Percentiles rank a stretch among this genome's conserved stretches.
phyloP scores from a whole-genome alignment of 1,140 invertebrate species.

The Philopotamus ludificatus region DNA sequence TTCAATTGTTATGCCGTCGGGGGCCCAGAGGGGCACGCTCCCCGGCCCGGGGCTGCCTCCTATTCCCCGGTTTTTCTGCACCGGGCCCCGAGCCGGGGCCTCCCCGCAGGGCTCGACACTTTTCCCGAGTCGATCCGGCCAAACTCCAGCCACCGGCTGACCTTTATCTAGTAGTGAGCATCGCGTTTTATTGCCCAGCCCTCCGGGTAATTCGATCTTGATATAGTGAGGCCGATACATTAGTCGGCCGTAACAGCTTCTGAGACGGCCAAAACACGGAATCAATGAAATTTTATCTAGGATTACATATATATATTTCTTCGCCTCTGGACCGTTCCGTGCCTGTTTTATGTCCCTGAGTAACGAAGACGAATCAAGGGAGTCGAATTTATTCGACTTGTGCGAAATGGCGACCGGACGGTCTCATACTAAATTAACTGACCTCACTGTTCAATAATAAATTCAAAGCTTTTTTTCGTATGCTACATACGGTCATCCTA shows the following conservation, averaged over 20 bases:
- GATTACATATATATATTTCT: no score
- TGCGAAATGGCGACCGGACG: no score
- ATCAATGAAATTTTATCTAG: not conserved
- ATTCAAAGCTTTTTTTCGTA: no score
- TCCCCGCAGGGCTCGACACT: not conserved
- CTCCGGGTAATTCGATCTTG: conserved; percentile 16
- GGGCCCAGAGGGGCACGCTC: not conserved
- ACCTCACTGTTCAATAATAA: no score
- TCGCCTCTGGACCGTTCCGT: no score
- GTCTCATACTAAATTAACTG: no score
- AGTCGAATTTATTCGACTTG: no score
- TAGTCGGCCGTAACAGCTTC: conserved; percentile 24
- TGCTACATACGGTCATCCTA: no score
- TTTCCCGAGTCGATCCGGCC: conserved; percentile 1
- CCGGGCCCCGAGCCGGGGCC: not conserved
- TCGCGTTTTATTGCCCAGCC: conserved; percentile 16
- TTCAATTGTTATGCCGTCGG: conserved; percentile 4
- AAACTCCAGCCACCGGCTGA: not conserved
- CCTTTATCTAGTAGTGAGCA: not conserved
- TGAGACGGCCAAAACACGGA: not conserved
- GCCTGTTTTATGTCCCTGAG: no score
- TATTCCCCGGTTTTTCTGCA: not conserved
- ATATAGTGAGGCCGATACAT: conserved; percentile 19
- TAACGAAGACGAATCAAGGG: no score
- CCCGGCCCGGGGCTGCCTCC: not conserved